Conservation (phyloP, 2,888 invertebrate genomes). For the Acrocera orbiculus region DNA sequence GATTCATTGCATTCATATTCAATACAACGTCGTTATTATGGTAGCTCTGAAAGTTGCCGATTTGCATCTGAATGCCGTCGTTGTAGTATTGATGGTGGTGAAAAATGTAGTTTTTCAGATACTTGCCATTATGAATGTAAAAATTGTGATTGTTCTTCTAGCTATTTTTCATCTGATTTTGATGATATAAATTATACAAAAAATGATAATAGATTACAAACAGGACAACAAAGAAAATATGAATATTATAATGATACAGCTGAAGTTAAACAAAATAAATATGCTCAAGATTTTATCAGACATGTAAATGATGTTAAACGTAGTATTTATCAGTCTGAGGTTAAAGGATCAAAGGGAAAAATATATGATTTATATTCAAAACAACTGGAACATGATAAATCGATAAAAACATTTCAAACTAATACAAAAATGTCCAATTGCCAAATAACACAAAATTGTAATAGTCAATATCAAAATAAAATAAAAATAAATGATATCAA, state of each 20-base stretch:
- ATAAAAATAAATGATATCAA: too few species aligned
- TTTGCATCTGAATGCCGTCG: conserved; percentile 29
- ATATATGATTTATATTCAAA: conserved; percentile 13
- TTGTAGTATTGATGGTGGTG: conserved; percentile 26
- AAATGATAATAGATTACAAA: conserved; percentile 7
- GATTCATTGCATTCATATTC: conserved; percentile 23
- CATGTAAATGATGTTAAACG: conserved; percentile 31
- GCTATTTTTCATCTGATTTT: conserved; percentile 31
- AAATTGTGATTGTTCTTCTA: conserved; percentile 31
- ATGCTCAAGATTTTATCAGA: conserved; percentile 31
- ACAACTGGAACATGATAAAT: too few species aligned
- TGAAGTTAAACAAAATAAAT: conserved; percentile 28
- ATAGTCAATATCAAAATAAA: too few species aligned
- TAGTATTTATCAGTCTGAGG: conserved; percentile 28
- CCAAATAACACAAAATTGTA: too few species aligned
- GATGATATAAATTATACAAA: conserved; percentile 25
- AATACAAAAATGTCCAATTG: too few species aligned
- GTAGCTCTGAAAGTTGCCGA: conserved; percentile 30
- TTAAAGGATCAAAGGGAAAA: conserved; percentile 17
- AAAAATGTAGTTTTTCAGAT: conserved; percentile 30
- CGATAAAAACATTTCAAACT: too few species aligned
- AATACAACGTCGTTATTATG: conserved; percentile 26
- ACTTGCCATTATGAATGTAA: conserved; percentile 30
- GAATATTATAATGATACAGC: conserved; percentile 16
- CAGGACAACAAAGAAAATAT: conserved; percentile 15